Evolutionary conservation across 92 coral and sea anemone species (phyloP), one percentile per base, ranked within the genome.

Genomic region (Actinostola sp.): DNA sequence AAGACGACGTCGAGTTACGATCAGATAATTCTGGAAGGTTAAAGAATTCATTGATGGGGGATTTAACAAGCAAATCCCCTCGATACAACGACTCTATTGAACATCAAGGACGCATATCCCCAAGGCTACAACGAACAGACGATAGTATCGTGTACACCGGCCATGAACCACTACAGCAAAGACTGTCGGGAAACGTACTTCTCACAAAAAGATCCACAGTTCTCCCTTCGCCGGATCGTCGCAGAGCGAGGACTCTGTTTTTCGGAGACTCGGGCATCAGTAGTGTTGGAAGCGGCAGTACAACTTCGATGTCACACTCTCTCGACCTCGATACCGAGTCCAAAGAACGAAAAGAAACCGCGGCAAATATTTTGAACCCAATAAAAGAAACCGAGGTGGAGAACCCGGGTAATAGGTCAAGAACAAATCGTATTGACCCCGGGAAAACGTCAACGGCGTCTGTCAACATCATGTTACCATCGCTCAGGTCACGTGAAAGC

Each of bases 231-330:
- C 80, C 89, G 13, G 84, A 83, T 51, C 83, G 97, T 20, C 89
- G 82, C 42, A 78, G 81, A 29, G 92, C 92, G 23, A 80, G 97
- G 42, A 84, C 95, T 14, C 77, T 91, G 38, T 91, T 91, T 73
- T 82, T 91, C 12, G 97, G 92, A 0, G 97, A 91, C 70, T 91
- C 97, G 1, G 97, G 97, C 1, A 91, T 91, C n/a, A 89, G 91
- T 13, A 91, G 97, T 53, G 92, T 84, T 8, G 87, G 83, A 8
- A 89, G 97, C 46, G 65, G 68, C 15, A 91, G 97, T 32, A 71
- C 76, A 19, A 71, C 86, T 2, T 91, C 97, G 5, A 66, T 91
- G 70, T 74, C 90, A 27, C 90, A 82, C 31, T 91, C 97, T 32
- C 29, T 88, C 56, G 97, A 91, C 8, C 85, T 76, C 6, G 97